Evolutionary conservation across 2,113 vertebrate genomes (phyloP).

Genomic region (Sphyrna mokarran): DNA sequence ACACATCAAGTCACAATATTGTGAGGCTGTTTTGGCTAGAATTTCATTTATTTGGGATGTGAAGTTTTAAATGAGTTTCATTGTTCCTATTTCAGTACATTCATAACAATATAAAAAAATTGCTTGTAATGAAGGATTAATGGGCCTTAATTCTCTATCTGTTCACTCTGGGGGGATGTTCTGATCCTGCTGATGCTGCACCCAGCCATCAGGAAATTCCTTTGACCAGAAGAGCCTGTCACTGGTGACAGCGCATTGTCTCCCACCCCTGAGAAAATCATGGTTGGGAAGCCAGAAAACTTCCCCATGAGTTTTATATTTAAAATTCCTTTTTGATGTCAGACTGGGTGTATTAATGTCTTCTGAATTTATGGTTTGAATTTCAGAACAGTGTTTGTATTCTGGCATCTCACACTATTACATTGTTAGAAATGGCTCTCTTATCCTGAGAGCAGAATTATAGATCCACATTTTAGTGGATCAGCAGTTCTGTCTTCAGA

Average conservation of each 20-base stretch:
- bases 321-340: background rate
- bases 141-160: background rate
- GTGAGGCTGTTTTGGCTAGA: background rate
- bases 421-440: background rate
- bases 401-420: background rate
- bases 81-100: background rate
- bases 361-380: background rate
- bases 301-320: background rate
- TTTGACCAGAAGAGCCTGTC: too few species aligned
- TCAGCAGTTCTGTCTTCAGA: background rate
- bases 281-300: too few species aligned
- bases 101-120: background rate
- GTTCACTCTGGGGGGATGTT: too few species aligned
- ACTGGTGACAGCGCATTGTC: too few species aligned
- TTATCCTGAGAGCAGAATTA: background rate
- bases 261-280: too few species aligned
- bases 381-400: background rate
- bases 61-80: background rate
- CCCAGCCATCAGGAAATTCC: too few species aligned
- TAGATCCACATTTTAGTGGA: background rate
- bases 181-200: too few species aligned
- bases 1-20: background rate
- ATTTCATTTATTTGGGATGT: background rate
- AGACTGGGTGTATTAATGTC: background rate
- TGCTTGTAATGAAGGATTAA: background rate